Evolutionary conservation across 2,888 invertebrate genomes (phyloP), one percentile per base, ranked within the genome.

Genomic region (Acrobasis repandana): DNA sequence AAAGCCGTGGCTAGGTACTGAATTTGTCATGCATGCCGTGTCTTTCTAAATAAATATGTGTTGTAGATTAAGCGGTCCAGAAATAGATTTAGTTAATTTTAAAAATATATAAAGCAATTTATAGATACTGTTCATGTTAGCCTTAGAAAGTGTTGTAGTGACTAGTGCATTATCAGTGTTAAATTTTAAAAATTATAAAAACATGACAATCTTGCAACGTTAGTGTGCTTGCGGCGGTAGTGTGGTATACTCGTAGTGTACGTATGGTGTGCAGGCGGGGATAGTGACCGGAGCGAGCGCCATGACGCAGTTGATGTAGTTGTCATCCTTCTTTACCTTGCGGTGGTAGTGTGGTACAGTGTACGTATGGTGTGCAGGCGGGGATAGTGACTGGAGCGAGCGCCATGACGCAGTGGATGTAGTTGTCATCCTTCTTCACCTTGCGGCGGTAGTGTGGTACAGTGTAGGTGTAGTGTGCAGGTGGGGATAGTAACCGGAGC

Each of bases 391-490:
- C 88, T 68, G 87, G 76, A 14, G 92, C 67, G 11, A 16, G 9
- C 9, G 49, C 8, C 9, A 49, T 16, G 9, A 9, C 15, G 2
- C 9, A n/a, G 15, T 5, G 49, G 15, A 16, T n/a, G 49, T 16
- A n/a, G 49, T n/a, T 16, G 49, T 9, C 15, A 16, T 16, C 18
- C 48, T 9, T 16, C 48, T n/a, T n/a, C n/a, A n/a, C n/a, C 82
- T 96, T 96, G 69, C 97, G 95, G 58, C 96, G 93, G 79, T 95
- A 96, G 43, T 97, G 93, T 8, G 9, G 36, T 3, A 36, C 9
- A 36, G 2, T 36, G 34, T 2, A 50, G 2, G 1, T 14, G 14
- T 5, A 4, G 5, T 3, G 28, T 50, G 5, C 20, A 8, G 6
- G 16, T 3, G 10, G n/a, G n/a, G n/a, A n/a, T 20, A 11, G 18